Conservation (phyloP, 2,888 invertebrate genomes). For the Mythimna ferrago region DNA sequence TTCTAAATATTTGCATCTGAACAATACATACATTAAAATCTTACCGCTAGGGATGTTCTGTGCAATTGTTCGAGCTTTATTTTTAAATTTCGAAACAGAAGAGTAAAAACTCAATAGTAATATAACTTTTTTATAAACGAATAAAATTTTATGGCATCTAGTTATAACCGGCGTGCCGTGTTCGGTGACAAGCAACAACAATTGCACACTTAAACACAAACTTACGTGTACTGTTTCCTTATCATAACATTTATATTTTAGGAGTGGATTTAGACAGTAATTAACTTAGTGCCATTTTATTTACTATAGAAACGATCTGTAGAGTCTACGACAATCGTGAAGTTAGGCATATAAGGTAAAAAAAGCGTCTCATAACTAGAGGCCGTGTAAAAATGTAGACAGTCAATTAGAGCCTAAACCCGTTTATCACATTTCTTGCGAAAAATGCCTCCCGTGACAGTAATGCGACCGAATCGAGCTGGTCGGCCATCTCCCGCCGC, state of each 20-base stretch:
- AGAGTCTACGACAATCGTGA: conserved; percentile 60
- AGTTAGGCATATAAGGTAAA: conserved; percentile 69
- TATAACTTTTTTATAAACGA: conserved; percentile 54
- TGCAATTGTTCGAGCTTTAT: conserved; percentile 86
- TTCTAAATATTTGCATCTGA: conserved; percentile 91
- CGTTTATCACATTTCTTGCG: conserved; percentile 82
- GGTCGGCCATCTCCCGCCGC: conserved; percentile 27
- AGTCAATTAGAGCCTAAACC: conserved; percentile 89
- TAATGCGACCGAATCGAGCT: conserved; percentile 71
- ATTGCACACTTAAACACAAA: conserved; percentile 86
- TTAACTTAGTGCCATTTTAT: conserved; percentile 80
- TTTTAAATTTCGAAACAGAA: conserved; percentile 53
- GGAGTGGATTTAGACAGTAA: conserved; percentile 89
- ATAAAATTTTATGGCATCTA: conserved; percentile 75
- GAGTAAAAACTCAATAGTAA: conserved; percentile 54
- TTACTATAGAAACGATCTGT: conserved; percentile 64
- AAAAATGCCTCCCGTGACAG: conserved; percentile 76
- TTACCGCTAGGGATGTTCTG: conserved; percentile 83
- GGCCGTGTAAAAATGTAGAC: conserved; percentile 68
- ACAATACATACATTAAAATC: conserved; percentile 90
- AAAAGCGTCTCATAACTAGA: conserved; percentile 59
- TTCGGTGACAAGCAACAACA: conserved; percentile 80
- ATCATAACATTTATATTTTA: conserved; percentile 78
- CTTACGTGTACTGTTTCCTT: conserved; percentile 84
- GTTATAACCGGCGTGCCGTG: conserved; percentile 50